These are phyloP conservation scores for Agriotes lineatus DNA, from an alignment of 2,888 invertebrate species.

Conservation along the genomic window DNA sequence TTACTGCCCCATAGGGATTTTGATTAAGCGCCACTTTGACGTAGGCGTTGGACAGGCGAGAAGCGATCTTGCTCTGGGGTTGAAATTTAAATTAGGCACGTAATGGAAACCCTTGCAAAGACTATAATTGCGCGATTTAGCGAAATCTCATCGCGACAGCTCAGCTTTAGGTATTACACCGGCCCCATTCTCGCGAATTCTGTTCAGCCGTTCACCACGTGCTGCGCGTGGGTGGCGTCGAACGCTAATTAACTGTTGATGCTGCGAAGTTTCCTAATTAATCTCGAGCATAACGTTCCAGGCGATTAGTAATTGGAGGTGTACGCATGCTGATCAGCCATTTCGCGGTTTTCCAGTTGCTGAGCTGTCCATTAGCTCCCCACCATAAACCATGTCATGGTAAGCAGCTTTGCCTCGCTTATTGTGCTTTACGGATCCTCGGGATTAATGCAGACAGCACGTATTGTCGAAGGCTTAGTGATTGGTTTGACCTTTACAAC, in stretches of 20 bases:
- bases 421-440: neutral
- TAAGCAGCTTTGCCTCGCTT: slow-evolving; percentile 1
- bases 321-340: neutral
- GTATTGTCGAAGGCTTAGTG: too few species aligned
- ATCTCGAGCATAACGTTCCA: neutral
- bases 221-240: neutral
- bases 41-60: neutral
- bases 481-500: too few species aligned
- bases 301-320: slow-evolving; percentile 8
- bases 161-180: neutral
- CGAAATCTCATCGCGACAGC: neutral
- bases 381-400: neutral
- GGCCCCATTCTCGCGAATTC: neutral
- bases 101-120: slow-evolving; percentile 16
- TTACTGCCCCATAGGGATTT: neutral
- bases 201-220: neutral
- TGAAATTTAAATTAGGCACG: slow-evolving; percentile 17
- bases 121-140: slow-evolving; percentile 7
- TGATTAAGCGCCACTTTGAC: neutral
- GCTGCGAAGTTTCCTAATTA: slow-evolving; percentile 4
- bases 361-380: neutral
- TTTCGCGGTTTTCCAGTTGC: neutral
- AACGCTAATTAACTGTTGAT: slow-evolving; percentile 1
- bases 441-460: too few species aligned
- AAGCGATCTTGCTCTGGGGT: slow-evolving; percentile 1